These are phyloP conservation scores for Eulemur rufifrons DNA, from an alignment of 2,113 vertebrate genomes.

Conservation along the genomic window DNA sequence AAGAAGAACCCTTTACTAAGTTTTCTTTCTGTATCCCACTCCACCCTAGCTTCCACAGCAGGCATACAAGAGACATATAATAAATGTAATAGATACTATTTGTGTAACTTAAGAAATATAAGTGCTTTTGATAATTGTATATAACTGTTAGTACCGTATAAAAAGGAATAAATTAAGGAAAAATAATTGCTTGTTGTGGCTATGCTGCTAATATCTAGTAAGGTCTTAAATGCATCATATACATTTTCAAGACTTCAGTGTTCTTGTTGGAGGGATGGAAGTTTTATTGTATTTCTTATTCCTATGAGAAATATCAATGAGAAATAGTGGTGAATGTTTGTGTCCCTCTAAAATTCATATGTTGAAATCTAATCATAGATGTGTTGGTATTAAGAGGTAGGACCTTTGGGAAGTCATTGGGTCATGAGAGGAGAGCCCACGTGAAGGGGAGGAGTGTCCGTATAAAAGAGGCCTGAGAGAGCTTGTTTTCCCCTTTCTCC, in stretches of 20 bases:
- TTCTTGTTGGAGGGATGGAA: background rate
- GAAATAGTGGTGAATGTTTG: background rate
- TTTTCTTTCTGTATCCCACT: background rate
- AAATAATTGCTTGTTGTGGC: background rate
- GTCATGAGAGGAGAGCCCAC: background rate
- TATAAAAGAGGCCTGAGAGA: no score
- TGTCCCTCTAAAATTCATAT: background rate
- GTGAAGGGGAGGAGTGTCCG: no score
- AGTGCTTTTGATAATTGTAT: background rate
- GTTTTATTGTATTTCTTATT: background rate
- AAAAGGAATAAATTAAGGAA: background rate
- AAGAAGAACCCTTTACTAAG: background rate
- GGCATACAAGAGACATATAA: background rate
- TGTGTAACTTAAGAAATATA: background rate
- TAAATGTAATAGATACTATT: background rate
- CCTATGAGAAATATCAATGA: background rate
- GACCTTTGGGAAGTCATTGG: no score
- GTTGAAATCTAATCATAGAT: background rate
- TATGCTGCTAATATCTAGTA: background rate
- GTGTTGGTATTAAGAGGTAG: background rate
- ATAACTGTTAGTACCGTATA: background rate
- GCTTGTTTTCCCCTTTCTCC: accelerated
- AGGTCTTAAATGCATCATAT: background rate
- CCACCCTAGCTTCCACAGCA: background rate
- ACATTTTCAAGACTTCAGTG: background rate